Evolutionary conservation across 2,113 vertebrate genomes (phyloP).

Genomic region (Tricholaema leucomelas): DNA sequence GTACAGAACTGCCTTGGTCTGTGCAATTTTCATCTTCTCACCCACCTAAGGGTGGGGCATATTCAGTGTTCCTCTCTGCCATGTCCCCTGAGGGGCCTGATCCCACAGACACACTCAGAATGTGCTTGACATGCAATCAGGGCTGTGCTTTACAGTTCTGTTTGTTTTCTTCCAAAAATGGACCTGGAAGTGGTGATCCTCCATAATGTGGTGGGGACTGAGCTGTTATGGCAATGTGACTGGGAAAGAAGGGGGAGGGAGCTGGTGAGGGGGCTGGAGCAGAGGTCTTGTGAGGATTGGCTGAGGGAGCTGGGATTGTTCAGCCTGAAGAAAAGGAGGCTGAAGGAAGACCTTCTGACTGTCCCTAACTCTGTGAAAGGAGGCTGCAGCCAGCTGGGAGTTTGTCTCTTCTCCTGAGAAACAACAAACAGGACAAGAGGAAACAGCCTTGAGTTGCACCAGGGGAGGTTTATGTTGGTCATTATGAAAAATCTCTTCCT

Average conservation of each 20-base stretch:
- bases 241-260: background rate
- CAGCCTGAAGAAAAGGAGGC: background rate
- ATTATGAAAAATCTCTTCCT: no score
- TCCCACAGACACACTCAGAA: background rate
- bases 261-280: background rate
- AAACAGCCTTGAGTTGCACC: no score
- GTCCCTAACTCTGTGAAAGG: no score
- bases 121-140: background rate
- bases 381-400: no score
- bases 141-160: background rate
- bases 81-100: background rate
- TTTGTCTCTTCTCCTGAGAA: no score
- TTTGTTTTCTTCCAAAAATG: background rate
- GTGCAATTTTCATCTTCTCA: background rate
- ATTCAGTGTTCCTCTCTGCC: background rate
- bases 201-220: fast-evolving
- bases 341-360: background rate
- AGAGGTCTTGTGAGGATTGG: background rate
- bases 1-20: background rate
- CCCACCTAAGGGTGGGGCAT: background rate
- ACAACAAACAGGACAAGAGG: no score
- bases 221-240: background rate
- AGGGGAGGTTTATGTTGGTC: no score
- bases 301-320: background rate
- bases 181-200: background rate